These are phyloP conservation scores for Erebia ligea DNA, from an alignment of 2,888 invertebrate species.

Conservation along the genomic window DNA sequence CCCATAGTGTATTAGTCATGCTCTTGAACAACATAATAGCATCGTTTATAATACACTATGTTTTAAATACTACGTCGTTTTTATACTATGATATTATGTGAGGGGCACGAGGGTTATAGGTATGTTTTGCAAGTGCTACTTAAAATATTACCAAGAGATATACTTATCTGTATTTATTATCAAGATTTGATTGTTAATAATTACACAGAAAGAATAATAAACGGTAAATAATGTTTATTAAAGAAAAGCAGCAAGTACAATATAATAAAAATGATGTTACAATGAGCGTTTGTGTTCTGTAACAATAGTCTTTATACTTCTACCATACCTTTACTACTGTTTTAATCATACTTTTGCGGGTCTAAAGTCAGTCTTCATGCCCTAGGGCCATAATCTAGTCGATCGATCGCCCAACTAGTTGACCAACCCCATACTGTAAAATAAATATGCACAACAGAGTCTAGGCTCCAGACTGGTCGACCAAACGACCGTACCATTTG, in stretches of 20 bases:
- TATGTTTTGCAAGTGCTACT: background rate
- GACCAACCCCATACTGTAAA: too few relatives aligned
- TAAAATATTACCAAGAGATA: background rate
- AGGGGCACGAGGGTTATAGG: background rate
- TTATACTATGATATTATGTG: background rate
- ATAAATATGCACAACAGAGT: too few relatives aligned
- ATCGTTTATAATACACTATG: constrained; percentile 6
- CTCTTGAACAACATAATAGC: background rate
- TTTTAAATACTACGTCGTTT: too few relatives aligned
- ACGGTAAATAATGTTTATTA: background rate
- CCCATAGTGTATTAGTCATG: background rate
- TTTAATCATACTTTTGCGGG: too few relatives aligned
- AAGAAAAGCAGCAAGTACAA: background rate
- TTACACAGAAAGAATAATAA: background rate
- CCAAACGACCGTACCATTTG: too few relatives aligned
- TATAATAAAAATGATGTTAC: background rate
- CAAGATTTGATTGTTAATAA: too few relatives aligned
- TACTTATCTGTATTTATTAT: too few relatives aligned
- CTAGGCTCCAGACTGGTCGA: too few relatives aligned
- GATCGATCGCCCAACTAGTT: too few relatives aligned
- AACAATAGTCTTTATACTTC: constrained; percentile 1
- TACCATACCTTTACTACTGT: too few relatives aligned
- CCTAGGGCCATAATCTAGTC: too few relatives aligned
- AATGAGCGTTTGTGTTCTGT: constrained; percentile 5
- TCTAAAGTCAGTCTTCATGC: too few relatives aligned